These are phyloP conservation scores for Lagopus leucura DNA, from an alignment of 2,113 vertebrate species.

Conservation along the genomic window DNA sequence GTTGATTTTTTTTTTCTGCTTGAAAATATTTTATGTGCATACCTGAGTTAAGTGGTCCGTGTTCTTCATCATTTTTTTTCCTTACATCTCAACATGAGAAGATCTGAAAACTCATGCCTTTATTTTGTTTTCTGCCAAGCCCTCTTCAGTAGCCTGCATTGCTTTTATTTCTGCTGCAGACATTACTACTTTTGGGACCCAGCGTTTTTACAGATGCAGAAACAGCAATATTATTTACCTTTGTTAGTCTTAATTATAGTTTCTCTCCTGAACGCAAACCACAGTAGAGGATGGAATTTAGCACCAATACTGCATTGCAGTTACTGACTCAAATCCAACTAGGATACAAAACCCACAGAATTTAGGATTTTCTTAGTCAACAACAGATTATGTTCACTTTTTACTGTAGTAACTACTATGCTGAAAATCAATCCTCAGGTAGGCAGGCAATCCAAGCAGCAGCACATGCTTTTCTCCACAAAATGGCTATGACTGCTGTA, in stretches of 20 bases:
- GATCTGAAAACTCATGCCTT: background rate
- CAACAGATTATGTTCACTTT: conserved; percentile 3
- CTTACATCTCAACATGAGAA: background rate
- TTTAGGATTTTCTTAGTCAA: background rate
- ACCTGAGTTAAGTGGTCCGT: background rate
- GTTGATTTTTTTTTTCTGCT: background rate
- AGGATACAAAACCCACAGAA: background rate
- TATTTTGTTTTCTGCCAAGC: background rate
- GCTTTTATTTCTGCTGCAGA: background rate
- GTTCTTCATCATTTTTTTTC: background rate
- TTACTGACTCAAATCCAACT: background rate
- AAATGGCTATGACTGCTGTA: background rate
- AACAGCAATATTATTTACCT: background rate
- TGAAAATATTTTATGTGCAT: background rate
- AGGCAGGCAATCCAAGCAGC: background rate
- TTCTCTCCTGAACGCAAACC: background rate
- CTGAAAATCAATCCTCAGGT: background rate
- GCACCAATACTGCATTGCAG: background rate
- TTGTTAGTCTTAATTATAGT: background rate
- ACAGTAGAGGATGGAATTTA: background rate
- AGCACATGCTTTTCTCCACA: background rate
- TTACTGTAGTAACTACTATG: background rate
- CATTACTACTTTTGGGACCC: background rate
- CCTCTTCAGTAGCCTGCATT: background rate
- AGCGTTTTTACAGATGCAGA: background rate